A percentile compares a stretch with the other conserved stretches of the same genome.
These are phyloP conservation scores for Ypsolopha scabrella DNA, from an alignment of 2,888 invertebrate genomes.

Conservation along the genomic window DNA sequence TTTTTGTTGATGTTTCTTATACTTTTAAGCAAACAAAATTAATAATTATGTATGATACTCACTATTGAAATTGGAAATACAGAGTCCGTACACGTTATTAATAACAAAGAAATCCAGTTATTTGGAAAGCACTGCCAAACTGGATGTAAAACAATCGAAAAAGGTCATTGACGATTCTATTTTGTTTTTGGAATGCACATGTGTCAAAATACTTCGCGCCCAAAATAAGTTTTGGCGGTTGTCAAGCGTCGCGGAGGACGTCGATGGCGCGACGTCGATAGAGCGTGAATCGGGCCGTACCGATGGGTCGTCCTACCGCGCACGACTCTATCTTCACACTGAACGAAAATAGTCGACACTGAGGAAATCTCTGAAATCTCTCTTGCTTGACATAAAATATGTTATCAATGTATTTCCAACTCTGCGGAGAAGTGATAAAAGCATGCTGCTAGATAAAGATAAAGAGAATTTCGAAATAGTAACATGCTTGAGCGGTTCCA, in stretches of 20 bases:
- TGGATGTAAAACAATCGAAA: no score
- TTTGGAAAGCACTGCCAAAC: no score
- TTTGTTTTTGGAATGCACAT: slow-evolving; percentile 26
- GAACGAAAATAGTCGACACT: slow-evolving; percentile 35
- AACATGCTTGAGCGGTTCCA: no score
- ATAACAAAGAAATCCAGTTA: no score
- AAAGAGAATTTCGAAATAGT: no score
- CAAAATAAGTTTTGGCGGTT: slow-evolving; percentile 35
- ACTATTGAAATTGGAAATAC: no score
- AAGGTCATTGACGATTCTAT: no score
- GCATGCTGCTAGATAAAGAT: no score
- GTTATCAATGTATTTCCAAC: slow-evolving; percentile 14
- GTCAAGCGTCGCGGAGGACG: neutral
- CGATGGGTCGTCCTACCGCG: slow-evolving; percentile 11
- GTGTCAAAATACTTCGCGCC: slow-evolving; percentile 37
- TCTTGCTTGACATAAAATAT: slow-evolving; percentile 16
- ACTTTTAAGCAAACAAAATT: no score
- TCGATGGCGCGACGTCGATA: slow-evolving; percentile 14
- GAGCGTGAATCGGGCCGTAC: slow-evolving; percentile 3
- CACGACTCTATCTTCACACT: slow-evolving; percentile 26
- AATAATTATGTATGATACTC: no score
- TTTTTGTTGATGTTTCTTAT: no score
- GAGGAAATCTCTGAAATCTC: slow-evolving; percentile 32
- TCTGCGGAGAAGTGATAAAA: neutral
- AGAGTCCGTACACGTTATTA: no score